A percentile compares a stretch with the other conserved stretches of the same genome.
Evolutionary conservation across 1,140 invertebrate species (phyloP).

Genomic region (Drosophila quadrilineata): DNA sequence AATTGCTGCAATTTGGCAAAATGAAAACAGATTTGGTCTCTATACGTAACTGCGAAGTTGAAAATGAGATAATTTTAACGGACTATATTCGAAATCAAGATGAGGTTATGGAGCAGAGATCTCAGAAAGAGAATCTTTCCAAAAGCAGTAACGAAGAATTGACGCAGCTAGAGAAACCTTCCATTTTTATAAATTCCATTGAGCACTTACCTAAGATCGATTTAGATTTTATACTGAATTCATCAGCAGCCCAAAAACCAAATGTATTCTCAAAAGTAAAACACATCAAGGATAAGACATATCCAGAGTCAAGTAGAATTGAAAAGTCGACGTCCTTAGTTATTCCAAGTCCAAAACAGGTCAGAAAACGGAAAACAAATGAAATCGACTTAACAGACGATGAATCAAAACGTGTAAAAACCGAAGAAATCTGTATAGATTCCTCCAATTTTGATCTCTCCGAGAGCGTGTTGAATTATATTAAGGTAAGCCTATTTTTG

Average conservation of each 20-base stretch:
- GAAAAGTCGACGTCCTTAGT: too few relatives aligned
- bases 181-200: conserved; percentile 15
- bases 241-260: background rate
- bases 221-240: too few relatives aligned
- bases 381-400: background rate
- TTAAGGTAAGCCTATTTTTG: conserved; percentile 1
- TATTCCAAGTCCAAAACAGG: background rate
- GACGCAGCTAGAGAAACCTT: background rate
- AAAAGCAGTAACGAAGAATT: too few relatives aligned
- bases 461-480: conserved; percentile 8
- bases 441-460: conserved; percentile 19
- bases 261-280: background rate
- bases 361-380: background rate
- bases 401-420: background rate
- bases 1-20: too few relatives aligned
- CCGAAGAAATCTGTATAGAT: background rate
- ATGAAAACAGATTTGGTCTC: too few relatives aligned
- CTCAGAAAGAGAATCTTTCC: too few relatives aligned
- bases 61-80: too few relatives aligned
- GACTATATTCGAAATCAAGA: too few relatives aligned
- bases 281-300: too few relatives aligned
- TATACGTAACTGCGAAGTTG: too few relatives aligned
- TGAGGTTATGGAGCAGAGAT: too few relatives aligned
- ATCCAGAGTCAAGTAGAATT: background rate
- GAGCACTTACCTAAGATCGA: conserved; percentile 29